Conservation (phyloP, 2,888 invertebrate species). For the Clistopyga incitator region DNA sequence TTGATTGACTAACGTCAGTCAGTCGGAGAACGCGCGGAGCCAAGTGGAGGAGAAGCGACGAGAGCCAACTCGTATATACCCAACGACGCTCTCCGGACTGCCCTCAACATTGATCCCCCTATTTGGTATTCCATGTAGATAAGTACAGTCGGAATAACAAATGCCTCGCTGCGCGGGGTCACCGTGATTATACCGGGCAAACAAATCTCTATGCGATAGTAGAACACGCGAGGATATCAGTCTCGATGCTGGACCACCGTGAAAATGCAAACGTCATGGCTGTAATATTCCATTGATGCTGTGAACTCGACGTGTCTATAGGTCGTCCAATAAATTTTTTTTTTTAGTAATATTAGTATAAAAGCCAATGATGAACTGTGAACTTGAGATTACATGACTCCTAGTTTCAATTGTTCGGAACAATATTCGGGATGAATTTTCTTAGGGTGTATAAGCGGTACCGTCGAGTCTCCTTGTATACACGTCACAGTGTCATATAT, state of each 20-base stretch:
- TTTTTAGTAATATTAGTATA: too few species aligned
- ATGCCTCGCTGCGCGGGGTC: conserved; percentile 63
- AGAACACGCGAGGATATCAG: conserved; percentile 10
- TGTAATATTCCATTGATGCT: conserved; percentile 15
- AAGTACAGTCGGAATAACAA: conserved; percentile 78
- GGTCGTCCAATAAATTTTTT: neutral
- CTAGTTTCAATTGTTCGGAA: neutral
- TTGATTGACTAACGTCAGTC: conserved; percentile 83
- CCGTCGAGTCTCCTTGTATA: conserved; percentile 26
- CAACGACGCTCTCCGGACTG: conserved; percentile 22
- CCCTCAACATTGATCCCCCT: conserved; percentile 79
- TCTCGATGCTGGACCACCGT: conserved; percentile 57
- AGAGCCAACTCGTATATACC: conserved; percentile 19
- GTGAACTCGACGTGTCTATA: neutral
- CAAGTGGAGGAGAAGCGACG: conserved; percentile 39
- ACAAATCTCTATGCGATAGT: conserved; percentile 69
- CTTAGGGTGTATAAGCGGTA: conserved; percentile 13
- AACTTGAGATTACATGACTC: neutral
- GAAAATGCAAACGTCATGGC: neutral
- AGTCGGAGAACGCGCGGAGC: conserved; percentile 67
- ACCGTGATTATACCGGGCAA: conserved; percentile 71
- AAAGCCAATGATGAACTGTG: neutral
- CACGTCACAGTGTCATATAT: conserved; percentile 39
- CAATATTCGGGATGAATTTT: neutral
- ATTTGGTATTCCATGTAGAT: conserved; percentile 83